These are phyloP conservation scores for Trialeurodes vaporariorum DNA, from an alignment of 1,140 invertebrate genomes.

Conservation along the genomic window DNA sequence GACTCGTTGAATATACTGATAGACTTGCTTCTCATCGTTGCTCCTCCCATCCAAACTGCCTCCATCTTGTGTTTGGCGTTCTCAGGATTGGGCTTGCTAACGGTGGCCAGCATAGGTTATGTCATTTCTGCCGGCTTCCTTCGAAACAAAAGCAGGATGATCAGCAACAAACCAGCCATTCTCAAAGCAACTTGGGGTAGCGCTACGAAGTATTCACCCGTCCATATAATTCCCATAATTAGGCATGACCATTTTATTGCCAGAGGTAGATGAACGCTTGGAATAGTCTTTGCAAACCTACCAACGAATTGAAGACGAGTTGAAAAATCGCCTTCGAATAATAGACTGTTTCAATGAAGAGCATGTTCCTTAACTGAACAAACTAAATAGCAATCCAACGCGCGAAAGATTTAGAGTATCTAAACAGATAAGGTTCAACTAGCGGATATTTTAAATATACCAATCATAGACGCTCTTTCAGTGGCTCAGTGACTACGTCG, in stretches of 20 bases:
- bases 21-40: constrained; percentile 19
- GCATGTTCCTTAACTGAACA: no score
- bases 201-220: not conserved
- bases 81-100: not conserved
- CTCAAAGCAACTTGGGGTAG: not conserved
- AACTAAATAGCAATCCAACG: no score
- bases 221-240: not conserved
- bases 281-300: no score
- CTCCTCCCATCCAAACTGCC: constrained; percentile 8
- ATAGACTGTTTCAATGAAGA: no score
- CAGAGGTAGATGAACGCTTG: not conserved
- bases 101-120: not conserved
- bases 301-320: no score
- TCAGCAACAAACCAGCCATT: not conserved
- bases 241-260: not conserved
- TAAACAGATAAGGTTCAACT: no score
- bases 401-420: no score
- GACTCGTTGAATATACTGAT: constrained; percentile 17
- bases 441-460: no score
- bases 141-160: not conserved
- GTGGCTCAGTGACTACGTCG: no score
- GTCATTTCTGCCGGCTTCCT: not conserved
- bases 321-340: no score
- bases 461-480: no score
- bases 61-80: not conserved